Conservation (phyloP, 2,888 invertebrate genomes). For the Hermaeophaga mercurialis region DNA sequence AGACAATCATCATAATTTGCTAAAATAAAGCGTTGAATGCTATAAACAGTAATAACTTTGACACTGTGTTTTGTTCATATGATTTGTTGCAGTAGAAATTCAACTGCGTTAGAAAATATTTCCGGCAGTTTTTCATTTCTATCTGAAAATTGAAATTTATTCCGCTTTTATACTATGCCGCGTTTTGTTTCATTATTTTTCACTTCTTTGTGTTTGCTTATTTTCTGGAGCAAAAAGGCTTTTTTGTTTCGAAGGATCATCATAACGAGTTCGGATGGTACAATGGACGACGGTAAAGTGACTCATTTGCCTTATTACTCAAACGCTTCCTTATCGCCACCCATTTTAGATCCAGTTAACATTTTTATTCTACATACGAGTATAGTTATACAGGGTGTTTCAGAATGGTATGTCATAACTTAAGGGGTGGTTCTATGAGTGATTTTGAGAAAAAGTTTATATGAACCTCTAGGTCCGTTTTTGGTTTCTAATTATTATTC, state of each 20-base stretch:
- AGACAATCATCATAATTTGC: conserved; percentile 30
- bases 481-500: no score
- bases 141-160: conserved; percentile 51
- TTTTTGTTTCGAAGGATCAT: conserved; percentile 12
- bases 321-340: conserved; percentile 13
- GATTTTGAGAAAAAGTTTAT: no score
- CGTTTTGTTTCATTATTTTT: conserved; percentile 45
- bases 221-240: conserved; percentile 33
- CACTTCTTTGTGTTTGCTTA: conserved; percentile 39
- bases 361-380: no score
- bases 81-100: conserved; percentile 39
- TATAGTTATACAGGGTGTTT: no score
- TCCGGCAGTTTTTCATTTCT: conserved; percentile 47
- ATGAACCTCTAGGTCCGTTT: no score
- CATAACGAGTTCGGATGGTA: conserved; percentile 7
- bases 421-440: no score
- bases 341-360: no score
- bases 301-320: conserved; percentile 9
- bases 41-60: conserved; percentile 37
- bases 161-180: conserved; percentile 39
- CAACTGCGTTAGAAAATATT: conserved; percentile 48
- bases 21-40: conserved; percentile 36
- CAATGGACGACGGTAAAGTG: conserved; percentile 15
- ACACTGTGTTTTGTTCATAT: conserved; percentile 31
- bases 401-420: no score